These are phyloP conservation scores for Metaphire vulgaris DNA, from an alignment of 1,140 invertebrate genomes.

Conservation along the genomic window DNA sequence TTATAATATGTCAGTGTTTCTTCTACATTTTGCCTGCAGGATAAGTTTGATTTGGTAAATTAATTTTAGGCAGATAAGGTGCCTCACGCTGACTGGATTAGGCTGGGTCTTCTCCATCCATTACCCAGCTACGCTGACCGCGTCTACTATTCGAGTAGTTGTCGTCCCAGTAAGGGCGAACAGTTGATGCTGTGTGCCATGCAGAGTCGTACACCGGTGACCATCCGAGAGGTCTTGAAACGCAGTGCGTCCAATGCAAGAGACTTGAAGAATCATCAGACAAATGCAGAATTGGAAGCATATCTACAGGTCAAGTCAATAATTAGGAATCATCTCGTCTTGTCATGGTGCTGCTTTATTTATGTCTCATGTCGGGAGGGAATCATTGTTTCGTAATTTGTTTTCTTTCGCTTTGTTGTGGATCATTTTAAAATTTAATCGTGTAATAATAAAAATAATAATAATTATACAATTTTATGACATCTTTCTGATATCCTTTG, in stretches of 20 bases:
- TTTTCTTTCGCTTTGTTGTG: too few species aligned
- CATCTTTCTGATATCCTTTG: too few species aligned
- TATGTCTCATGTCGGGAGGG: too few species aligned
- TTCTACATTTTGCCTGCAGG: too few species aligned
- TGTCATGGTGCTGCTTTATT: too few species aligned
- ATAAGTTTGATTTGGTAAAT: too few species aligned
- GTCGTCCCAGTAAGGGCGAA: slow-evolving; percentile 43
- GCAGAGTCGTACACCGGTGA: slow-evolving; percentile 37
- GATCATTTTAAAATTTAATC: too few species aligned
- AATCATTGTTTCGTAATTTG: too few species aligned
- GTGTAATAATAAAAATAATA: too few species aligned
- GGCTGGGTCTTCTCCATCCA: slow-evolving; percentile 43
- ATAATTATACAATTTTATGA: too few species aligned
- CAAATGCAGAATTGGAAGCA: slow-evolving; percentile 46
- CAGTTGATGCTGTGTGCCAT: slow-evolving; percentile 42
- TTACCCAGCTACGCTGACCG: slow-evolving; percentile 45
- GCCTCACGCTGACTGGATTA: slow-evolving; percentile 43
- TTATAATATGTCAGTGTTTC: too few species aligned
- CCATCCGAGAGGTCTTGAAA: slow-evolving; percentile 40
- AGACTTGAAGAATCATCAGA: slow-evolving; percentile 41
- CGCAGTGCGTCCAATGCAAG: slow-evolving; percentile 34
- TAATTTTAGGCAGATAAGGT: slow-evolving; percentile 37
- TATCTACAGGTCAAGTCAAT: slow-evolving; percentile 39
- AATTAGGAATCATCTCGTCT: not conserved
- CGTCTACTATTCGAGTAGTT: slow-evolving; percentile 45